Conservation (phyloP, 2,113 vertebrate genomes). For the Podarcis cretensis region DNA sequence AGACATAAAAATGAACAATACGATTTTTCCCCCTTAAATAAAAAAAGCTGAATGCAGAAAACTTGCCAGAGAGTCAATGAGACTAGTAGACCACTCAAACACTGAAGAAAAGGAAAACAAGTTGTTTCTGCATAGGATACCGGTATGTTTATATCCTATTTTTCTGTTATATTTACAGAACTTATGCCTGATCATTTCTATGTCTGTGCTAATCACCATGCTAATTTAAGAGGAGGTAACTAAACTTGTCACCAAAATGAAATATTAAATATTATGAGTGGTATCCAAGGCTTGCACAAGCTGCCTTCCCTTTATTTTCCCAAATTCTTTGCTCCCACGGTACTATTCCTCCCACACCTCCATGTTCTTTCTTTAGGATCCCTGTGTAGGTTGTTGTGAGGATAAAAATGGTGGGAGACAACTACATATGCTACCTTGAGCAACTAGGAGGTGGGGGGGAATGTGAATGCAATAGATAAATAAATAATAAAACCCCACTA, state of each 20-base stretch:
- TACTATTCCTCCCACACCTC: not conserved
- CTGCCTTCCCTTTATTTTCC: not conserved
- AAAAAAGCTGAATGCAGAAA: not conserved
- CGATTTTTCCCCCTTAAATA: not conserved
- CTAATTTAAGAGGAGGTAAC: not conserved
- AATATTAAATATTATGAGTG: not conserved
- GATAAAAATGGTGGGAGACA: no score
- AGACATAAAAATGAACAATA: constrained; percentile 12
- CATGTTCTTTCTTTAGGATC: no score
- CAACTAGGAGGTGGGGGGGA: no score
- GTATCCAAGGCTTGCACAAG: not conserved
- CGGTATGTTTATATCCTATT: not conserved
- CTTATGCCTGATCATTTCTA: not conserved
- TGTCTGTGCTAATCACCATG: not conserved
- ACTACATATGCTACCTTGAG: no score
- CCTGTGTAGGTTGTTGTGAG: not conserved
- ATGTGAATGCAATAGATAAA: no score
- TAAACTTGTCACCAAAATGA: not conserved
- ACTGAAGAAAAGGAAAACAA: not conserved
- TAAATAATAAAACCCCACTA: not conserved
- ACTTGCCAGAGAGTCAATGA: not conserved
- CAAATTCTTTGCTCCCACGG: not conserved
- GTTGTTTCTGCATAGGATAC: not conserved
- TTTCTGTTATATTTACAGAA: not conserved
- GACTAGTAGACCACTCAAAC: not conserved